Evolutionary conservation across 2,797 vertebrate genomes (phyloP), one percentile per base, ranked within the genome.

Genomic region (Hydrophis major): DNA sequence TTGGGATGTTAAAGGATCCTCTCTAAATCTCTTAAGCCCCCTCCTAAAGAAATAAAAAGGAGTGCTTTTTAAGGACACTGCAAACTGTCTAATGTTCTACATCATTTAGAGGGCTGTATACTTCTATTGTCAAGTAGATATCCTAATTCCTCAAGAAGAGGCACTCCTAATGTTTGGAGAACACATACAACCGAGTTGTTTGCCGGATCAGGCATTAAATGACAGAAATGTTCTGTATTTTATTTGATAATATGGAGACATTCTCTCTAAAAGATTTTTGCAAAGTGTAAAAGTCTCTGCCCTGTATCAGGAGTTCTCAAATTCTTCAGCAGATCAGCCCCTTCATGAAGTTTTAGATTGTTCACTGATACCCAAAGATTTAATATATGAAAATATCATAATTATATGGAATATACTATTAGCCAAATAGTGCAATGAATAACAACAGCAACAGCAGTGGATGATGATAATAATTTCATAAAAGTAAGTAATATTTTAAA

Each of bases 11-110:
- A 90, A 53, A 91, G 57, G 57, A 63, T 89, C 53, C n/a, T 88
- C 47, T 89, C 86, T 60, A 61, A 88, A 28, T 32, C 13, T 37
- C 60, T 93, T 90, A 93, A 74, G 91, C 0, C 47, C 55, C 0
- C 42, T 91, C 0, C 61, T 93, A 87, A 55, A 66, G 92, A 92
- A 11, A 55, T 14, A 4, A 42, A 94, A 94, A 94, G 92, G 95
- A 59, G 89, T 57, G 92, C 53, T 13, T 93, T 42, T 92, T 91
- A 47, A 37, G n/a, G 90, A 6, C 55, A 78, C 16, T 25, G 93
- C 28, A 94, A 94, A 95, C 91, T 42, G 7, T 90, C 7, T 8
- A 87, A 86, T 93, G 90, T 63, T 66, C 18, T 94, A 94, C 90
- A 88, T 22, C 61, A 93, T 61, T n/a, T 42, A n/a, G 92, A 90